Conservation (phyloP, 2,113 vertebrate species). For the Takifugu flavidus region DNA sequence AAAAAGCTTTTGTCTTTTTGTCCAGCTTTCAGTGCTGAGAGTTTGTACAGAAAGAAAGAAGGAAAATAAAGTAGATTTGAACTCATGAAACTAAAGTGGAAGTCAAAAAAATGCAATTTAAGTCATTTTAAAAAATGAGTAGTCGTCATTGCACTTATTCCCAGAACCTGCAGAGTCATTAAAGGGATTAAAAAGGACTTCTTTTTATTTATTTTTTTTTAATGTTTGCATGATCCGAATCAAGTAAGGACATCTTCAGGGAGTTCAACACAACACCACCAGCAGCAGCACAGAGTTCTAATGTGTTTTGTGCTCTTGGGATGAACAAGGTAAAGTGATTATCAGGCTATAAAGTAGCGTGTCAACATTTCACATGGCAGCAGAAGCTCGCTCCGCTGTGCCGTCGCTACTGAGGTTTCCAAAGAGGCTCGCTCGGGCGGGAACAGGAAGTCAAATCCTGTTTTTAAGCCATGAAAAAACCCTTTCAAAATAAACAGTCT, state of each 20-base stretch:
- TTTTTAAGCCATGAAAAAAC: no score
- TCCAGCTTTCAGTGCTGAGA: conserved; percentile 25
- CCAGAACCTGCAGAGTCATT: conserved; percentile 49
- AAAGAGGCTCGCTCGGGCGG: conserved; percentile 17
- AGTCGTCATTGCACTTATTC: conserved; percentile 53
- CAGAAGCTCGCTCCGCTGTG: conserved; percentile 4
- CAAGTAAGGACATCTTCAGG: conserved; percentile 14
- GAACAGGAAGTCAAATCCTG: conserved; percentile 1
- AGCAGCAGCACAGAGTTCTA: not conserved
- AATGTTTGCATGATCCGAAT: conserved; percentile 21
- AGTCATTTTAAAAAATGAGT: conserved; percentile 15
- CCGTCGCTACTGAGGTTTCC: conserved; percentile 21
- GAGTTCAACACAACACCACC: conserved; percentile 30
- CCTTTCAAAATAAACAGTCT: no score
- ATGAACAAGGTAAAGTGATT: conserved; percentile 20
- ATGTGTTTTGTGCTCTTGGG: conserved; percentile 9
- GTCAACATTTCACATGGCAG: conserved; percentile 23
- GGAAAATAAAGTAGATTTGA: conserved; percentile 11
- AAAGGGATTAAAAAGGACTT: conserved; percentile 49
- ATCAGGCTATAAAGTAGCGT: conserved; percentile 21
- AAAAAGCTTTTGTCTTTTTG: conserved; percentile 12
- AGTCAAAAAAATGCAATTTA: conserved; percentile 22
- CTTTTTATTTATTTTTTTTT: conserved; percentile 2
- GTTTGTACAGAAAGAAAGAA: conserved; percentile 33
- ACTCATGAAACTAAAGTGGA: conserved; percentile 11